These are phyloP conservation scores for Agrochola lota DNA, from an alignment of 2,888 invertebrate species.

Conservation along the genomic window DNA sequence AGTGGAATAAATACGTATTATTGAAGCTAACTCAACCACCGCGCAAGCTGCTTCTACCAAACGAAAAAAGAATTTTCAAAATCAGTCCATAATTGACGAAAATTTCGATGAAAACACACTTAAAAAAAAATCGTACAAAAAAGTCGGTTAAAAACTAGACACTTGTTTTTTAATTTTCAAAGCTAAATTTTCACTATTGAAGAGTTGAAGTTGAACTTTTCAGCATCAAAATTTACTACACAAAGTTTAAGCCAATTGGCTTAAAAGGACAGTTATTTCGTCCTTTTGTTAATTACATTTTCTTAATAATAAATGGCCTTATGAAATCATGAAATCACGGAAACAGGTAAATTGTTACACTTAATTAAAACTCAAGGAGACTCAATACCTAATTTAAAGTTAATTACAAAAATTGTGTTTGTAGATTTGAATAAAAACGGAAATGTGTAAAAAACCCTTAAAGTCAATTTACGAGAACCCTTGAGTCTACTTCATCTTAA, in stretches of 20 bases:
- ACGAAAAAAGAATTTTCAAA: too few species aligned
- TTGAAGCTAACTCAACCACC: too few species aligned
- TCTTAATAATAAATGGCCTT: not conserved
- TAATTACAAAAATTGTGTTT: slow-evolving; percentile 25
- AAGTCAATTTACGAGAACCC: slow-evolving; percentile 48
- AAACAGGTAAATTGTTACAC: slow-evolving; percentile 9
- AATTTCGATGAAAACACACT: too few species aligned
- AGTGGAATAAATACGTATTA: too few species aligned
- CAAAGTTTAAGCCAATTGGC: not conserved
- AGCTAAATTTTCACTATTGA: not conserved
- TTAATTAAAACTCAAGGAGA: slow-evolving; percentile 9
- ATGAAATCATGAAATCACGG: not conserved
- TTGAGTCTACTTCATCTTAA: slow-evolving; percentile 39
- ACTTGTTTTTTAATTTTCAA: not conserved
- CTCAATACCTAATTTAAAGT: slow-evolving; percentile 19
- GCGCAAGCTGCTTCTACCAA: too few species aligned
- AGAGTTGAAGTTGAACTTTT: not conserved
- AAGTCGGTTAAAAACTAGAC: not conserved
- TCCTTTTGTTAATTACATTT: slow-evolving; percentile 16
- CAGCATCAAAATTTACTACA: not conserved
- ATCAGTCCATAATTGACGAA: too few species aligned
- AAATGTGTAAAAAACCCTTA: slow-evolving; percentile 38
- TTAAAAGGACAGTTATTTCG: not conserved
- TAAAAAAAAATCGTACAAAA: too few species aligned
- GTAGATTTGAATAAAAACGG: slow-evolving; percentile 22